Evolutionary conservation across 2,888 invertebrate genomes (phyloP).

Genomic region (Electrophaes corylata): DNA sequence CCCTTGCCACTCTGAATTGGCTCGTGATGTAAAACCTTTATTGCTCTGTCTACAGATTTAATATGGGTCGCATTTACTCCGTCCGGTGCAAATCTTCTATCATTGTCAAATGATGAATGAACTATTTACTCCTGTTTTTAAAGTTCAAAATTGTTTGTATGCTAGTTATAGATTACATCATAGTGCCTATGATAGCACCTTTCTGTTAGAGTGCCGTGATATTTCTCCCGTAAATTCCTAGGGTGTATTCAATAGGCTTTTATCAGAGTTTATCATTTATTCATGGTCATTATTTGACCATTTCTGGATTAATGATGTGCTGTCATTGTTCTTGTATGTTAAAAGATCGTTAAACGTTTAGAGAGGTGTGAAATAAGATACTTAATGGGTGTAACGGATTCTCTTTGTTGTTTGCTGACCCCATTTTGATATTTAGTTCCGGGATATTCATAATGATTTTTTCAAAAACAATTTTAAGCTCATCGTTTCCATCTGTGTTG

Average conservation of each 20-base stretch:
- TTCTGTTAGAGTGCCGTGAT: background rate
- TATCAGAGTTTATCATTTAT: slow-evolving; percentile 78
- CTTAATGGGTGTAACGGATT: slow-evolving; percentile 72
- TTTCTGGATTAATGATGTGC: slow-evolving; percentile 80
- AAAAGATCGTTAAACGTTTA: slow-evolving; percentile 68
- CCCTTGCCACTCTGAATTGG: slow-evolving; percentile 21
- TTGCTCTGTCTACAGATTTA: background rate
- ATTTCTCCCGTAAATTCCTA: slow-evolving; percentile 43
- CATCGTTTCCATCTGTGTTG: background rate
- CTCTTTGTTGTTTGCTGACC: slow-evolving; percentile 53
- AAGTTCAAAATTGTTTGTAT: background rate
- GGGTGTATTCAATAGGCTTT: slow-evolving; percentile 32
- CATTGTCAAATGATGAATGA: background rate
- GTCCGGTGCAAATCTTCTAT: background rate
- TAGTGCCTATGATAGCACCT: background rate
- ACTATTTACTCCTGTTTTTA: background rate
- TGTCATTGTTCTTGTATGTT: slow-evolving; percentile 75
- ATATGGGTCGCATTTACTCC: background rate
- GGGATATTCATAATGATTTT: slow-evolving; percentile 21
- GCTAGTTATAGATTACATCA: background rate
- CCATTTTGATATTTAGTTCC: slow-evolving; percentile 46
- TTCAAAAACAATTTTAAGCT: slow-evolving; percentile 20
- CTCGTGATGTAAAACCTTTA: background rate
- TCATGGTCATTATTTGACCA: slow-evolving; percentile 84
- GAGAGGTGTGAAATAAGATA: slow-evolving; percentile 79